A percentile compares a stretch with the other conserved stretches of the same genome.
Evolutionary conservation across 2,888 invertebrate genomes (phyloP).

Genomic region (Yponomeuta malinellus): DNA sequence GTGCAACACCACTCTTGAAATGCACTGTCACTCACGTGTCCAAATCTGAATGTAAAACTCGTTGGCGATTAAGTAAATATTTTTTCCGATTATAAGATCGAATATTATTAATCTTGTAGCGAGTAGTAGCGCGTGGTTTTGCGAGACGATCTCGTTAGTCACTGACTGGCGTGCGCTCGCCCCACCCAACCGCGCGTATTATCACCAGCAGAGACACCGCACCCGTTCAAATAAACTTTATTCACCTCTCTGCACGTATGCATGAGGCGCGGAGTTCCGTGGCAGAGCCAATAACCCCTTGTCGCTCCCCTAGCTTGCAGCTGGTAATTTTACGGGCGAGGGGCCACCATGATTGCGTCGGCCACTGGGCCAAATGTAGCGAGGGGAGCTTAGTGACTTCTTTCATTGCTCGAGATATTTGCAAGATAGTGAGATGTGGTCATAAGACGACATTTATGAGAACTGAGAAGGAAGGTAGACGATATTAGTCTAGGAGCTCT

Average conservation of each 20-base stretch:
- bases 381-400: constrained; percentile 11
- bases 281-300: constrained; percentile 65
- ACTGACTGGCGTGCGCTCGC: constrained; percentile 38
- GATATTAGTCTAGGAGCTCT: too few relatives aligned
- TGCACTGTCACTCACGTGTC: neutral
- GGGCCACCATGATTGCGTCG: constrained; percentile 54
- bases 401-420: constrained; percentile 8
- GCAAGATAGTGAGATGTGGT: constrained; percentile 5
- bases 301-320: constrained; percentile 60
- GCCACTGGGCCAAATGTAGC: constrained; percentile 32
- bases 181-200: constrained; percentile 64
- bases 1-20: constrained; percentile 26
- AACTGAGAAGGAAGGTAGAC: neutral
- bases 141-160: constrained; percentile 42
- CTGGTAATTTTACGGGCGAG: constrained; percentile 68
- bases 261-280: constrained; percentile 55
- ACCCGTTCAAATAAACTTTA: constrained; percentile 70
- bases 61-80: neutral
- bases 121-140: constrained; percentile 22
- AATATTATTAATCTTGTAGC: neutral
- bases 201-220: constrained; percentile 54
- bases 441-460: neutral
- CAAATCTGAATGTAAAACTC: constrained; percentile 16
- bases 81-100: neutral
- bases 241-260: constrained; percentile 67